Evolutionary conservation across 2,113 vertebrate genomes (phyloP), one percentile per base, ranked within the genome.

Genomic region (Lagopus leucura): DNA sequence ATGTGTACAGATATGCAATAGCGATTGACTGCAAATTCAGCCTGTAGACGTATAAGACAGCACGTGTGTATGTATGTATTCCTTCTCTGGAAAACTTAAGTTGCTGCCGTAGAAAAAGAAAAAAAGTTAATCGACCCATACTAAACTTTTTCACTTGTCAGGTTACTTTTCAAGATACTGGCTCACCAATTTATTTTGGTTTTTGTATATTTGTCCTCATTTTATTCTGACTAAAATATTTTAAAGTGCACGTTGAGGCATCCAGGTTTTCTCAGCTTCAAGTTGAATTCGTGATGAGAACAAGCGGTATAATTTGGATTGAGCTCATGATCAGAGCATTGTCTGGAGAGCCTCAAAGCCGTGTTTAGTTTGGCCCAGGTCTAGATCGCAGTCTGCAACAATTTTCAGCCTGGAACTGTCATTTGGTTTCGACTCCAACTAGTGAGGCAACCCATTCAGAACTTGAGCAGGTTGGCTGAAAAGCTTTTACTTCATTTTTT

Each of bases 321-420:
- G 1, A 25, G 77, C 81, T 96, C 88, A 60, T 0, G 0, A 82
- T 89, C 72, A 64, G 67, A 90, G 36, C 66, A 48, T 80, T 91
- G 94, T 92, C 91, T 88, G 85, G 58, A 95, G 80, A 80, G 90
- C 95, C 93, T 96, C 85, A 96, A 93, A 96, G 93, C 50, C 24
- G 3, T 95, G 89, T 96, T 97, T 95, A 67, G 91, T 89, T 95
- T 94, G 94, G 94, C 94, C 89, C 86, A 25, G 50, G 55, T 69
- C 92, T 89, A 78, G 84, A 79, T 96, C 81, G 91, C 83, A 94
- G 91, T 86, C 95, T 91, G 85, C 88, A 95, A 88, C 92, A 95
- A 72, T 88, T 92, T 96, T 91, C 88, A 66, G 88, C 88, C 94
- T 90, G 73, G 92, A 96, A 60, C 85, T 0, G 1, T 91, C 77